Evolutionary conservation across 2,797 vertebrate genomes (phyloP), one percentile per base, ranked within the genome.

Genomic region (Morelia viridis): DNA sequence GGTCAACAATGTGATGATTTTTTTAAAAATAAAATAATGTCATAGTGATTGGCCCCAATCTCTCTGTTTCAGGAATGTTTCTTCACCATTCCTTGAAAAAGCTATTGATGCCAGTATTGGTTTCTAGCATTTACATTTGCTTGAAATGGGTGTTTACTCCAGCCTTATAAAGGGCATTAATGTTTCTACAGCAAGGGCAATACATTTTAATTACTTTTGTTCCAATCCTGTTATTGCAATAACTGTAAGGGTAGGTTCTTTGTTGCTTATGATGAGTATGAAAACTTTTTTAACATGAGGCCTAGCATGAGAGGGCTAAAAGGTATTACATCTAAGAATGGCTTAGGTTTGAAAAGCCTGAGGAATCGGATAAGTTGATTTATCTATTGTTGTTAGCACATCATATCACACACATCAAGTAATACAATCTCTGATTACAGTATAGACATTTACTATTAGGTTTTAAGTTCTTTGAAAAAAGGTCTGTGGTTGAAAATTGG

Each of bases 401-500:
- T 76, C 17, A 35, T 41, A 35, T 76, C 4, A 19, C 22, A 10
- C 68, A 31, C 5, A 60, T 31, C 35, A 22, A 58, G 3, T 84
- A 92, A 28, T 93, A 1, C 28, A 61, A 35, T 5, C 28, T 0
- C 28, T 90, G 28, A 85, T 65, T 90, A 0, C 41, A 41, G 41
- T 41, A 41, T 88, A 60, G 41, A 94, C 90, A 28, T 19, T 19
- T 58, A 22, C 9, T 8, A 31, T 58, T 58, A 86, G n/a, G 0
- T 57, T 41, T 58, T 58, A 31, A 15, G 1, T 19, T 86, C 3
- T 86, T 86, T 58, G 57, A 22, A 41, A 76, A 76, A 76, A 10
- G 68, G 7, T 35, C 6, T 1, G 2, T 65, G 1, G 90, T 92
- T 93, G 71, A 89, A 93, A 95, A 83, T 90, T 1, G 1, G 90